phyloP scores from a whole-genome alignment of 1,140 invertebrate species.

The Drosophila sucinea region DNA sequence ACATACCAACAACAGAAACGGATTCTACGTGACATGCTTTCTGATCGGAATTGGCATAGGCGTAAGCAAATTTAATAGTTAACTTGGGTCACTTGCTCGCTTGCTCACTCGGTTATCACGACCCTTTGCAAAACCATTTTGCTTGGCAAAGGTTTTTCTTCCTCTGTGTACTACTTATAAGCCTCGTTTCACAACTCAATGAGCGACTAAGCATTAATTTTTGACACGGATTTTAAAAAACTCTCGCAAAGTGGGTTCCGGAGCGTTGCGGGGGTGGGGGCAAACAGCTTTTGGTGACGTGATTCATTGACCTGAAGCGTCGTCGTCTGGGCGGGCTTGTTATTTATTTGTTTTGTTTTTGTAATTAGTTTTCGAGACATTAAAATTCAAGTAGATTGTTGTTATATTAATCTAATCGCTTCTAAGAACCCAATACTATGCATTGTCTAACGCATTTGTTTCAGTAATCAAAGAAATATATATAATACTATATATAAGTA shows the following conservation, averaged over 20 bases:
- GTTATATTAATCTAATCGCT: slow-evolving; percentile 53
- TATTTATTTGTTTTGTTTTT: slow-evolving; percentile 23
- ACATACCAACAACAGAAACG: slow-evolving; percentile 49
- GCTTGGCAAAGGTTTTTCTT: slow-evolving; percentile 39
- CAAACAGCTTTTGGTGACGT: slow-evolving; percentile 32
- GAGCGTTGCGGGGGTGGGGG: not conserved
- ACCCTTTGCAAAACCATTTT: slow-evolving; percentile 36
- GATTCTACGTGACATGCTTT: slow-evolving; percentile 72
- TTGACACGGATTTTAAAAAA: slow-evolving; percentile 47
- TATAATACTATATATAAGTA: no score
- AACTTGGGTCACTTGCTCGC: slow-evolving; percentile 41
- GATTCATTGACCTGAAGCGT: slow-evolving; percentile 25
- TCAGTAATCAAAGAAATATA: slow-evolving; percentile 40
- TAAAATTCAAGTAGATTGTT: slow-evolving; percentile 25
- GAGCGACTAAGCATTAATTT: slow-evolving; percentile 50
- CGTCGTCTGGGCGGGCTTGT: slow-evolving; percentile 13
- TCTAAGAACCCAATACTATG: slow-evolving; percentile 16
- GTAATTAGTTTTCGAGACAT: slow-evolving; percentile 27
- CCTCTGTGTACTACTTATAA: slow-evolving; percentile 1
- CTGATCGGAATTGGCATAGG: slow-evolving; percentile 45
- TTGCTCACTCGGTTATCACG: slow-evolving; percentile 32
- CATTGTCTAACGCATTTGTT: slow-evolving; percentile 26
- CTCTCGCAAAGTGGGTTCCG: not conserved
- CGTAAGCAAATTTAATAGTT: slow-evolving; percentile 56
- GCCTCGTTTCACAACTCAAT: slow-evolving; percentile 49